phyloP scores from a whole-genome alignment of 2,113 vertebrate genomes.

The Mobula hypostoma region DNA sequence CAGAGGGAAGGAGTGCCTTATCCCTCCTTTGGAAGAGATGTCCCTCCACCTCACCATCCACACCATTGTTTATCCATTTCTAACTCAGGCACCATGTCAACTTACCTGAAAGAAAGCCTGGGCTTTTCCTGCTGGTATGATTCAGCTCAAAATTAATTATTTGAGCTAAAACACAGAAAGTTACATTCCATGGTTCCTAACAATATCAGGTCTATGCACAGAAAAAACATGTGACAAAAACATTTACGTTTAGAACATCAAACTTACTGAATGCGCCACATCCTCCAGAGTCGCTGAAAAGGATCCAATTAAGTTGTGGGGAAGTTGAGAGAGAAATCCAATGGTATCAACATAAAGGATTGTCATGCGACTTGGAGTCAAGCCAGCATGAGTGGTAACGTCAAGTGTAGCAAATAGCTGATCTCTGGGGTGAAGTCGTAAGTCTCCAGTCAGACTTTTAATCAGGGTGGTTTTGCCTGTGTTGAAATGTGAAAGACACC shows the following conservation, averaged over 20 bases:
- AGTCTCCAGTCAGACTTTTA: conserved; percentile 78
- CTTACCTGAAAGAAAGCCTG: neutral
- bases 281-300: conserved; percentile 88
- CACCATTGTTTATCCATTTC: too few relatives aligned
- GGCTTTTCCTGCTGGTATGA: neutral
- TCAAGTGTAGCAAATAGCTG: conserved; percentile 87
- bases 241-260: neutral
- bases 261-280: conserved; percentile 72
- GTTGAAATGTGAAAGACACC: conserved; percentile 1
- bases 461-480: conserved; percentile 89
- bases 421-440: conserved; percentile 65
- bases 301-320: conserved; percentile 79
- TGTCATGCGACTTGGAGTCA: conserved; percentile 64
- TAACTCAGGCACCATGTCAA: too few relatives aligned
- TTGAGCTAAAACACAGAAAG: neutral
- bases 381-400: conserved; percentile 76
- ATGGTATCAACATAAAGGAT: conserved; percentile 87
- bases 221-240: neutral
- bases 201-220: too few relatives aligned
- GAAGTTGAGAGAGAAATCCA: conserved; percentile 88
- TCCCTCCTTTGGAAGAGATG: too few relatives aligned
- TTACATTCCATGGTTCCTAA: neutral
- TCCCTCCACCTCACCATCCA: too few relatives aligned
- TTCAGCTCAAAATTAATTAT: neutral
- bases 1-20: too few relatives aligned